Evolutionary conservation across 2,113 vertebrate genomes (phyloP).

Genomic region (Oreocharis arfaki): DNA sequence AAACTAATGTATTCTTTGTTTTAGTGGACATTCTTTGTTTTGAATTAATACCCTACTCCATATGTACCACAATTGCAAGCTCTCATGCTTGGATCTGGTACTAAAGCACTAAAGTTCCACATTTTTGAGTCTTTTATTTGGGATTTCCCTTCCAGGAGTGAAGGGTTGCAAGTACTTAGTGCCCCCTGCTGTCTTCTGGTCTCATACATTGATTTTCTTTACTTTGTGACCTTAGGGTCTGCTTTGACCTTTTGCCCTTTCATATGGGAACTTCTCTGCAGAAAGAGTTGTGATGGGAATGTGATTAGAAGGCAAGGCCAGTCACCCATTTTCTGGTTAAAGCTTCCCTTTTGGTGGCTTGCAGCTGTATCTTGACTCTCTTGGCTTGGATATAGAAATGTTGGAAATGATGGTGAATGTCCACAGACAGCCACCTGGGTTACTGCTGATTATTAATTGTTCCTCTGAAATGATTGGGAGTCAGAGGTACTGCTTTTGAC

Average conservation of each 20-base stretch:
- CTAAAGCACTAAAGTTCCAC: background rate
- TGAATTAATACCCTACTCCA: background rate
- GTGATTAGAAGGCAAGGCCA: background rate
- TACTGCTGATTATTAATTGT: background rate
- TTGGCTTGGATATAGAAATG: background rate
- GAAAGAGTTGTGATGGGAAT: rapidly evolving
- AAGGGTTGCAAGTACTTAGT: background rate
- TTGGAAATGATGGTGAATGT: background rate
- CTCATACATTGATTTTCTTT: background rate
- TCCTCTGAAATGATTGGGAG: background rate
- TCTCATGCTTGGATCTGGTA: background rate
- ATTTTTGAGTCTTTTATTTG: background rate
- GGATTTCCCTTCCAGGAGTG: background rate
- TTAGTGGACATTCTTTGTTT: background rate
- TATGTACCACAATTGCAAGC: background rate
- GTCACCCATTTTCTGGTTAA: background rate
- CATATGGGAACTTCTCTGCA: background rate
- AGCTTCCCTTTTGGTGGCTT: background rate
- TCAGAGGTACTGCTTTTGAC: background rate
- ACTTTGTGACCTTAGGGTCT: background rate
- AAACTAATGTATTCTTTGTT: background rate
- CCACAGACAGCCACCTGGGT: background rate
- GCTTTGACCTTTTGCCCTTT: background rate
- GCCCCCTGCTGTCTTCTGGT: background rate
- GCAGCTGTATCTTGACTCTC: background rate